Conservation (phyloP, 1,140 invertebrate species). For the Drosophila kurseongensis region DNA sequence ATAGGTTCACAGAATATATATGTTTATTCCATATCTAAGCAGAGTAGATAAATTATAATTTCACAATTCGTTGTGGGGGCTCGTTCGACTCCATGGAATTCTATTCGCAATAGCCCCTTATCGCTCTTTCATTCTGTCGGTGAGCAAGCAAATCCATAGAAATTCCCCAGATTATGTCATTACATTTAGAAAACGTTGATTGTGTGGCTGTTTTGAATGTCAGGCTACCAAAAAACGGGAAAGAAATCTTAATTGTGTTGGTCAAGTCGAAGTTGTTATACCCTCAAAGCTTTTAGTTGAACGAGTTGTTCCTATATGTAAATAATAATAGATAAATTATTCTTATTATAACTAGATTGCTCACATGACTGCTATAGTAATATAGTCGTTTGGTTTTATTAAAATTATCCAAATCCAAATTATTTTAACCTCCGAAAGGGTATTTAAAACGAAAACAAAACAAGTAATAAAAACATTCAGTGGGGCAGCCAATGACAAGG, state of each 20-base stretch:
- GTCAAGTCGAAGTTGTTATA: neutral
- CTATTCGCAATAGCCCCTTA: constrained; percentile 28
- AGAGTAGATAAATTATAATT: constrained; percentile 2
- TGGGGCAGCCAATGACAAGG: constrained; percentile 37
- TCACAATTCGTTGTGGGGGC: constrained; percentile 20
- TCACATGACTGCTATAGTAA: too few relatives aligned
- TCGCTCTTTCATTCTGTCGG: constrained; percentile 5
- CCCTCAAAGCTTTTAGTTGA: neutral
- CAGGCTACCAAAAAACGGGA: neutral
- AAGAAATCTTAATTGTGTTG: neutral
- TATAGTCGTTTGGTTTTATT: too few relatives aligned
- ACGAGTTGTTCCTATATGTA: too few relatives aligned
- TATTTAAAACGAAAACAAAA: constrained; percentile 16
- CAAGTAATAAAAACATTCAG: constrained; percentile 27
- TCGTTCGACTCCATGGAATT: constrained; percentile 28
- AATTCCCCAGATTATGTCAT: constrained; percentile 48
- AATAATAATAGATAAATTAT: too few relatives aligned
- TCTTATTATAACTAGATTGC: too few relatives aligned
- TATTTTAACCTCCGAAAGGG: neutral
- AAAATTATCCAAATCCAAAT: too few relatives aligned
- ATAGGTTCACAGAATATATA: constrained; percentile 5
- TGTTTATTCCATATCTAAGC: neutral
- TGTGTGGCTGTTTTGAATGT: constrained; percentile 19
- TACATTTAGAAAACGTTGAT: constrained; percentile 44
- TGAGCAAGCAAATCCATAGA: constrained; percentile 43